Evolutionary conservation across 2,888 invertebrate genomes (phyloP).

Genomic region (Drosophila fulvimacula): DNA sequence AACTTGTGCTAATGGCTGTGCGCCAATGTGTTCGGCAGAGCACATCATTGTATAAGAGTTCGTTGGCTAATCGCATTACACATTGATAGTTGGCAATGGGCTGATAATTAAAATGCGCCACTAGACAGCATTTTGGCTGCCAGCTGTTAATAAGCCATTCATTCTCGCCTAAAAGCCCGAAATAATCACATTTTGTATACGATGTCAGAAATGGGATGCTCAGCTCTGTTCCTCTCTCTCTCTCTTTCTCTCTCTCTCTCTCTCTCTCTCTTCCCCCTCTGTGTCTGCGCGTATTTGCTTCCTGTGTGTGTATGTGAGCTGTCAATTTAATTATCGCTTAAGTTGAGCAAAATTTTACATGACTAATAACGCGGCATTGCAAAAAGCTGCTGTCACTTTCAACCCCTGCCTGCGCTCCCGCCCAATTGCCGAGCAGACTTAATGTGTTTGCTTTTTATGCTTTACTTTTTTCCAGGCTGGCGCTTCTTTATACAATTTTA

Average conservation of each 20-base stretch:
- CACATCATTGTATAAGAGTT: slow-evolving; percentile 25
- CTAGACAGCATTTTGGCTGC: slow-evolving; percentile 24
- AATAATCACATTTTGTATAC: slow-evolving; percentile 57
- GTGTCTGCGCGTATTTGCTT: slow-evolving; percentile 13
- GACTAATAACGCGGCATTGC: slow-evolving; percentile 69
- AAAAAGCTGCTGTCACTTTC: slow-evolving; percentile 41
- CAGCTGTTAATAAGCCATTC: slow-evolving; percentile 36
- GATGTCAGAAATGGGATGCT: slow-evolving; percentile 22
- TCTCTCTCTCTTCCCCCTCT: not conserved
- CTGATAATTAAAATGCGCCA: slow-evolving; percentile 64
- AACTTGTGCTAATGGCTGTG: slow-evolving; percentile 17
- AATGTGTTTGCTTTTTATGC: slow-evolving; percentile 20
- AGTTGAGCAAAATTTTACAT: slow-evolving; percentile 70
- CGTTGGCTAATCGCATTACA: slow-evolving; percentile 69
- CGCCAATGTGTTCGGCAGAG: not conserved
- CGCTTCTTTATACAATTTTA: slow-evolving; percentile 26
- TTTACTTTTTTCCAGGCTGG: slow-evolving; percentile 20
- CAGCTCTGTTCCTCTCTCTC: not conserved
- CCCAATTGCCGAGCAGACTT: slow-evolving; percentile 6
- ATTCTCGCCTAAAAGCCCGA: slow-evolving; percentile 43
- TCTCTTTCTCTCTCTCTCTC: not conserved
- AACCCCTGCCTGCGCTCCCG: not conserved
- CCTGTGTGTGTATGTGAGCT: slow-evolving; percentile 25
- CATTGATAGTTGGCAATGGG: slow-evolving; percentile 63
- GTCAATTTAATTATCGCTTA: slow-evolving; percentile 72